Evolutionary conservation across 2,113 vertebrate genomes (phyloP), one percentile per base, ranked within the genome.

Genomic region (Murina feae): DNA sequence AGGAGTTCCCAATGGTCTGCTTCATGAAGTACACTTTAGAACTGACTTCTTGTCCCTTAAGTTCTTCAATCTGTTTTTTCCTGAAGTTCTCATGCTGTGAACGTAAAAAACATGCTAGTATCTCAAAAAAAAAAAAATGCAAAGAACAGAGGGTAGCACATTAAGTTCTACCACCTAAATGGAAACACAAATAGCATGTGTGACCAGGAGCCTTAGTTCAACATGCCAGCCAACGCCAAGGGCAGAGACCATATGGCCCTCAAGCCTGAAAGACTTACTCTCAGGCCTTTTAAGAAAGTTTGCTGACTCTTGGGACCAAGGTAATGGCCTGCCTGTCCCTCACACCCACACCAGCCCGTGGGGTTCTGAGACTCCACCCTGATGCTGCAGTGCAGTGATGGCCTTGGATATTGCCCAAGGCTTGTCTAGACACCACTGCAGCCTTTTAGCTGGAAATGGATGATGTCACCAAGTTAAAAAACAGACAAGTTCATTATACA

Each of bases 61-160:
- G 97, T 86, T 99, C 98, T 95, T 98, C 99, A 2, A 98, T 98
- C 97, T 99, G 99, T 78, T 99, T 98, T 97, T 99, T 97, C 90
- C 99, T 99, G 98, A 99, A 99, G 92, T 98, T 98, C 97, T 99
- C 99, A 92, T 99, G 99, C 99, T 99, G 96, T 23, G 42, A 97
- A 60, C 65, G 53, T 30, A 92, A 82, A 72, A 69, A 60, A n/a
- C 37, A 37, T 63, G 84, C 80, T 89, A 23, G 20, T 1, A 79
- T 63, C 86, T 93, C 78, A 32, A 66, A 91, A 66, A 32, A 91
- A 66, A 32, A 28, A 74, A 95, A 95, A 87, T 7, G 49, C 37
- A 55, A 60, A 92, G 92, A 53, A 55, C 71, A 89, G 85, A 79
- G 3, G 23, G 90, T 20, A 78, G 71, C 35, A 66, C 35, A 58